Evolutionary conservation across 2,113 vertebrate genomes (phyloP).

Genomic region (Oryzias celebensis): DNA sequence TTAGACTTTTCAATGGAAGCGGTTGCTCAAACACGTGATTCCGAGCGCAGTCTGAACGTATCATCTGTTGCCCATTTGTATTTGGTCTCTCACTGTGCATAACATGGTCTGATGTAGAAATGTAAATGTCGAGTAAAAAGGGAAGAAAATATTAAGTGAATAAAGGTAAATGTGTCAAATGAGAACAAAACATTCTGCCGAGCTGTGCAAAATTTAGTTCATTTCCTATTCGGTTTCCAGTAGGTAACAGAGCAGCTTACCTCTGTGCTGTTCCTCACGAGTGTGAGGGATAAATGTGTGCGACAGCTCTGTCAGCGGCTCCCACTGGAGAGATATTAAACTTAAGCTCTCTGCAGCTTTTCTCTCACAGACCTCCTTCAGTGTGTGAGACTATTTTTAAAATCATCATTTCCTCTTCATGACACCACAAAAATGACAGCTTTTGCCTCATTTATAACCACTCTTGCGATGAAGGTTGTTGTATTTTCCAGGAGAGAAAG

Average conservation of each 20-base stretch:
- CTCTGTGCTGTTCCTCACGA: constrained; percentile 58
- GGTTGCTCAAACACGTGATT: no score
- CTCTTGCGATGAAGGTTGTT: constrained; percentile 15
- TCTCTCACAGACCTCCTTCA: constrained; percentile 40
- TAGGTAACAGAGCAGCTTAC: constrained; percentile 61
- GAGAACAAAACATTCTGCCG: constrained; percentile 45
- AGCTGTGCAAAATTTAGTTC: constrained; percentile 42
- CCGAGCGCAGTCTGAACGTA: no score
- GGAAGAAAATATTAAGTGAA: constrained; percentile 25
- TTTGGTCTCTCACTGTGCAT: background rate
- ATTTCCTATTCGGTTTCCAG: constrained; percentile 64
- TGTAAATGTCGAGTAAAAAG: constrained; percentile 17
- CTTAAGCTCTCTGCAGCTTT: constrained; percentile 57
- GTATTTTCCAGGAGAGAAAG: constrained; percentile 39
- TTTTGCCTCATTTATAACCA: constrained; percentile 32
- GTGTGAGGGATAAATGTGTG: constrained; percentile 61
- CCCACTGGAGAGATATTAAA: constrained; percentile 71
- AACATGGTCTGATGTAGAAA: constrained; percentile 20
- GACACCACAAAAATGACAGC: constrained; percentile 47
- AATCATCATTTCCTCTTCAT: constrained; percentile 41
- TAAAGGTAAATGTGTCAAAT: constrained; percentile 8
- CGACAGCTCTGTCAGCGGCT: constrained; percentile 60
- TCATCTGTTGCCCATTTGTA: no score
- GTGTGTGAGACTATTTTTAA: constrained; percentile 59
- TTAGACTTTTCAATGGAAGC: no score